Evolutionary conservation across 92 coral and sea anemone species (phyloP).

Genomic region (Umimayanthus kanabou): DNA sequence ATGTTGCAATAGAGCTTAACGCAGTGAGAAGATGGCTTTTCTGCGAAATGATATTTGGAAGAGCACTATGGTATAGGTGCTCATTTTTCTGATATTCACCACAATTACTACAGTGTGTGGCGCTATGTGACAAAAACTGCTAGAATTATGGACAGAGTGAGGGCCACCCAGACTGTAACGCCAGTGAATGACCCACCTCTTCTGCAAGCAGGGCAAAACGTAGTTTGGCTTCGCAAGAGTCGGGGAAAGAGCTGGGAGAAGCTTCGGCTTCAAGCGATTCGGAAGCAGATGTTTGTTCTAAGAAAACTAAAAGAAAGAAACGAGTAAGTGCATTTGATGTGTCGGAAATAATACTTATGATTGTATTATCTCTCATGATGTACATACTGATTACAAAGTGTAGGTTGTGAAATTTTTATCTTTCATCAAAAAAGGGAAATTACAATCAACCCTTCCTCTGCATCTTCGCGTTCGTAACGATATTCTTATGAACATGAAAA

Average conservation of each 20-base stretch:
- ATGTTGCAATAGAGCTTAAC: slow-evolving; percentile 34
- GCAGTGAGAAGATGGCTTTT: slow-evolving; percentile 45
- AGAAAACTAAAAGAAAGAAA: slow-evolving; percentile 16
- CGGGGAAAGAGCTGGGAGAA: neutral
- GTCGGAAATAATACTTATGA: slow-evolving; percentile 13
- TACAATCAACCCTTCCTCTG: too few species aligned
- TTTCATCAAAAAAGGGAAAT: too few species aligned
- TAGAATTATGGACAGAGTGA: slow-evolving; percentile 41
- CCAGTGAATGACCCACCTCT: neutral
- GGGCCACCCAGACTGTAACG: slow-evolving; percentile 57
- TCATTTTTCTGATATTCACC: slow-evolving; percentile 49
- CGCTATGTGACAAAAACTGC: slow-evolving; percentile 51
- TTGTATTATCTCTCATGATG: too few species aligned
- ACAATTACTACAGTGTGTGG: slow-evolving; percentile 68
- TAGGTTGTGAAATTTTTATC: too few species aligned
- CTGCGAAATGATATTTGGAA: slow-evolving; percentile 40
- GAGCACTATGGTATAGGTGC: slow-evolving; percentile 42
- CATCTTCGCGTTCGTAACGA: too few species aligned
- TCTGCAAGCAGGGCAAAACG: slow-evolving; percentile 12
- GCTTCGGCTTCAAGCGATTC: neutral
- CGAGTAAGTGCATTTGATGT: slow-evolving; percentile 41
- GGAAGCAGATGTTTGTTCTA: neutral
- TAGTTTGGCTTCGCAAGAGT: neutral
- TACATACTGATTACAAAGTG: too few species aligned
- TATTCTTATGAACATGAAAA: too few species aligned